Percentiles rank a stretch among this genome's conserved stretches.
phyloP scores from a whole-genome alignment of 2,888 invertebrate genomes.

The Dioctria rufipes region DNA sequence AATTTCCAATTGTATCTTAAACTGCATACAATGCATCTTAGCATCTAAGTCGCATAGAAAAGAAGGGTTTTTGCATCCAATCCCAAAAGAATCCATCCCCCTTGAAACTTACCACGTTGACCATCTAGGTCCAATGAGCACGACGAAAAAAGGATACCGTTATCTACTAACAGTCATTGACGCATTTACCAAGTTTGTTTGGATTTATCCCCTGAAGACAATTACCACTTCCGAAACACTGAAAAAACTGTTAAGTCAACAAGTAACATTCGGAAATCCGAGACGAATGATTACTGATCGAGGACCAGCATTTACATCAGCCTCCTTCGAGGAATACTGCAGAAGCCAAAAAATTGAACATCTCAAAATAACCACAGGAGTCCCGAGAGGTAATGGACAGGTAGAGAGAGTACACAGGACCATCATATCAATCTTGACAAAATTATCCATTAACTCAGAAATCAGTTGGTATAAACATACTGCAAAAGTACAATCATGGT shows the following conservation, averaged over 20 bases:
- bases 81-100: conserved; percentile 61
- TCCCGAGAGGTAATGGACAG: neutral
- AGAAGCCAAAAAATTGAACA: conserved; percentile 4
- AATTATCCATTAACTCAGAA: conserved; percentile 50
- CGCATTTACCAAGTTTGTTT: conserved; percentile 61
- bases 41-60: conserved; percentile 62
- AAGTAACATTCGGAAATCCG: conserved; percentile 41
- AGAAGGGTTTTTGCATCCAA: conserved; percentile 60
- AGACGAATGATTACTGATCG: conserved; percentile 23
- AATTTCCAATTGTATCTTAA: neutral
- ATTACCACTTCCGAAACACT: conserved; percentile 30
- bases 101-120: conserved; percentile 64
- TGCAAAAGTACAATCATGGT: conserved; percentile 55
- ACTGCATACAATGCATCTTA: conserved; percentile 11
- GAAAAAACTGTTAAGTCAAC: conserved; percentile 28
- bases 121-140: conserved; percentile 64
- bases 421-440: conserved; percentile 36
- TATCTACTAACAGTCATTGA: conserved; percentile 64
- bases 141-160: conserved; percentile 61
- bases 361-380: conserved; percentile 13
- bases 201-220: conserved; percentile 47
- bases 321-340: conserved; percentile 34
- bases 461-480: conserved; percentile 61
- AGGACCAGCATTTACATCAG: conserved; percentile 34
- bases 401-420: no score